Conservation (phyloP, 2,797 vertebrate species). For the Gymnopithys bicolor region DNA sequence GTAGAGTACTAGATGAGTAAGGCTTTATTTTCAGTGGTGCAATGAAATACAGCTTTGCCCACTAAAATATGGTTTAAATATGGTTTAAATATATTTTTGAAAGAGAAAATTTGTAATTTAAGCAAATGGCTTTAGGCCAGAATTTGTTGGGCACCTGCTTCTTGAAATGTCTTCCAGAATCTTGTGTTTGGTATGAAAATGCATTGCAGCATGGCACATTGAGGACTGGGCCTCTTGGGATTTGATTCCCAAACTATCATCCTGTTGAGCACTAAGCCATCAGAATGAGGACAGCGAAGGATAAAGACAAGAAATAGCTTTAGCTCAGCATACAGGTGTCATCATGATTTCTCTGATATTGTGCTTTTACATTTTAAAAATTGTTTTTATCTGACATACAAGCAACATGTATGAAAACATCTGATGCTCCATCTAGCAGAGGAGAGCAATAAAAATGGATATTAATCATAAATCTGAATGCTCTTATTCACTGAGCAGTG, state of each 20-base stretch:
- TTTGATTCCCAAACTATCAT: not conserved
- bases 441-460: not conserved
- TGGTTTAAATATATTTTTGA: not conserved
- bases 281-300: not conserved
- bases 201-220: rapidly evolving
- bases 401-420: not conserved
- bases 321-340: not conserved
- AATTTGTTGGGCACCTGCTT: not conserved
- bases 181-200: not conserved
- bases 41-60: not conserved
- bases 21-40: not conserved
- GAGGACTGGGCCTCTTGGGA: not conserved
- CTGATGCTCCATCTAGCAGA: not conserved
- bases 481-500: not conserved
- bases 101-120: not conserved
- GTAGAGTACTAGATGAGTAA: not conserved
- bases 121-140: not conserved
- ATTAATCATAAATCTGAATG: not conserved
- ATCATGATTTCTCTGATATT: not conserved
- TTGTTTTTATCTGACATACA: not conserved
- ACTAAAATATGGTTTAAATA: not conserved
- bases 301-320: not conserved
- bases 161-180: not conserved
- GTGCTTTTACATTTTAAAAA: not conserved
- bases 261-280: not conserved